These are phyloP conservation scores for Noctua fimbriata DNA, from an alignment of 2,888 invertebrate species.

Conservation along the genomic window DNA sequence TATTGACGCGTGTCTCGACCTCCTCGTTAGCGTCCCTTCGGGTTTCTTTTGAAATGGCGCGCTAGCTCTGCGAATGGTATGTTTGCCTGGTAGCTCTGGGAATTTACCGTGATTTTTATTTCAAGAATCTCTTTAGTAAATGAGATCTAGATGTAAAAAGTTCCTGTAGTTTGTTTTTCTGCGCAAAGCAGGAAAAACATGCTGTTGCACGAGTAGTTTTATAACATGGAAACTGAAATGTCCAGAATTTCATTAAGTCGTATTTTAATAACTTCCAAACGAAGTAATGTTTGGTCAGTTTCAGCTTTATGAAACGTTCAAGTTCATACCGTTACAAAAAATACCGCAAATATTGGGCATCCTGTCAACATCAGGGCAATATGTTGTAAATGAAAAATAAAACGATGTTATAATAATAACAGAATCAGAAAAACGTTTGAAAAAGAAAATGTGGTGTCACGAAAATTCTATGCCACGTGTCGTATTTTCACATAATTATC, in stretches of 20 bases:
- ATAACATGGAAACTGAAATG: neutral
- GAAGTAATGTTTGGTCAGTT: conserved; percentile 1
- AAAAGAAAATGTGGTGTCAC: neutral
- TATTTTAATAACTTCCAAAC: neutral
- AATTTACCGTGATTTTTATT: conserved; percentile 49
- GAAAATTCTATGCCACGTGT: conserved; percentile 1
- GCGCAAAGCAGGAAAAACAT: neutral
- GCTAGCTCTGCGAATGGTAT: conserved; percentile 54
- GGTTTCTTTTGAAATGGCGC: conserved; percentile 68
- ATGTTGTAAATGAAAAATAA: neutral
- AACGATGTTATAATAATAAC: conserved; percentile 7
- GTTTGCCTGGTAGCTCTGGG: conserved; percentile 55
- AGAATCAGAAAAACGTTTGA: neutral
- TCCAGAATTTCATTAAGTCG: neutral
- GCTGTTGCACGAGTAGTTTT: conserved; percentile 2
- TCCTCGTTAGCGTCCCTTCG: conserved; percentile 71
- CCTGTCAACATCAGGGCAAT: neutral
- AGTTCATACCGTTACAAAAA: neutral
- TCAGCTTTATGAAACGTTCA: neutral
- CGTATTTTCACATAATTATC: conserved; percentile 4
- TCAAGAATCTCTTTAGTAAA: conserved; percentile 42
- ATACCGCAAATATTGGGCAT: neutral
- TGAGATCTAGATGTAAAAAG: conserved; percentile 25
- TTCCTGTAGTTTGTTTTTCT: conserved; percentile 10
- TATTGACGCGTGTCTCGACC: conserved; percentile 81